phyloP scores from a whole-genome alignment of 2,888 invertebrate genomes.

The Apantesis nais region DNA sequence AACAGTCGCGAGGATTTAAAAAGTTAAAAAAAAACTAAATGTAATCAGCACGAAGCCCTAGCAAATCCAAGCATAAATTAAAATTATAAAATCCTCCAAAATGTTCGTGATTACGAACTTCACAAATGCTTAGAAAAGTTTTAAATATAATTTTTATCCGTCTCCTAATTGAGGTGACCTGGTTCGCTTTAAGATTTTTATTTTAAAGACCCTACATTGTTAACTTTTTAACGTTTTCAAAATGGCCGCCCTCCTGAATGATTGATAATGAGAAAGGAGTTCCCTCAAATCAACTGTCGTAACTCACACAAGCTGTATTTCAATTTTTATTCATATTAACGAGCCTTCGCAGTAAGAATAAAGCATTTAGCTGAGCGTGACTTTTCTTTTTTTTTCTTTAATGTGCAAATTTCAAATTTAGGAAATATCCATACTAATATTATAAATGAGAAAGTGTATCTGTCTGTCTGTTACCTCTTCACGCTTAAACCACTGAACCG shows the following conservation, averaged over 20 bases:
- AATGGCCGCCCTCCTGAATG: slow-evolving; percentile 39
- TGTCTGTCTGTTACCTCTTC: no score
- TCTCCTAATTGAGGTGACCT: slow-evolving; percentile 41
- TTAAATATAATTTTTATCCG: slow-evolving; percentile 29
- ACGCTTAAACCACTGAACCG: no score
- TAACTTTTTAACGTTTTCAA: slow-evolving; percentile 33
- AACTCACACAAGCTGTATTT: slow-evolving; percentile 20
- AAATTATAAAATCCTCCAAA: slow-evolving; percentile 24
- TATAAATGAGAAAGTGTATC: no score
- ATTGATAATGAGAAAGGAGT: slow-evolving; percentile 42
- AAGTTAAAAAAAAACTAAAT: background rate
- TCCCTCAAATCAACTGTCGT: slow-evolving; percentile 15
- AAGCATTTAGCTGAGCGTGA: background rate
- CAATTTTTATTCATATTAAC: slow-evolving; percentile 11
- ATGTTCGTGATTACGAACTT: slow-evolving; percentile 41
- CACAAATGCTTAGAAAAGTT: slow-evolving; percentile 33
- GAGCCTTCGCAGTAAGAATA: background rate
- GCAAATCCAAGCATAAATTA: slow-evolving; percentile 3
- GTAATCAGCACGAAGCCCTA: background rate
- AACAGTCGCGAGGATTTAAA: background rate
- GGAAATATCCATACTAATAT: background rate
- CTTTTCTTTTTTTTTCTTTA: no score
- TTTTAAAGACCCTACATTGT: slow-evolving; percentile 35
- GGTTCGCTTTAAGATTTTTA: slow-evolving; percentile 37
- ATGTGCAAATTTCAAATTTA: no score